Evolutionary conservation across 2,113 vertebrate genomes (phyloP), one percentile per base, ranked within the genome.

Genomic region (Corapipo altera): DNA sequence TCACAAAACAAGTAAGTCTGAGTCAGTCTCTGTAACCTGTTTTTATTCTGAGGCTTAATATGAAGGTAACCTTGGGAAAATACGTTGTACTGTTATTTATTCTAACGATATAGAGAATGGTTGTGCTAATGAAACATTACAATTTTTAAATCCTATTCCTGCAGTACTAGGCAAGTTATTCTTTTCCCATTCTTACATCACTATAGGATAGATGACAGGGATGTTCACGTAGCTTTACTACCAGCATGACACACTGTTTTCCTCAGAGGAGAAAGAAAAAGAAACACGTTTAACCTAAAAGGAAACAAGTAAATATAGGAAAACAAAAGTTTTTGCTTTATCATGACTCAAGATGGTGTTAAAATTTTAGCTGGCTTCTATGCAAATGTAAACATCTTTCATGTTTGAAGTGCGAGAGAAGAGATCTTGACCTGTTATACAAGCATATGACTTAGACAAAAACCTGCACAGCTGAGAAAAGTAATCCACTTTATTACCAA

Each of bases 1-100:
- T 80, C 30, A 76, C 6, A 55, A 61, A 93, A 86, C 43, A 58
- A 88, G 17, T 55, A 51, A 48, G 16, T 64, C 28, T 72, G 17
- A 86, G 33, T 22, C 41, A n/a, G 43, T n/a, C 33, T 80, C 85
- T 12, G 5, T 41, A 79, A 73, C 43, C 64, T 80, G 43, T 33
- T 84, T 74, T 79, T 69, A 78, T 65, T 52, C 88, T 39, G n/a
- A 85, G 39, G 32, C 59, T 90, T 87, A 85, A 92, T 37, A 57
- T 19, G 51, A 91, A 96, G 12, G 78, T 73, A 91, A 93, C 59
- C 72, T 69, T 74, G 65, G 64, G 33, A 91, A 95, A 95, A 88
- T 48, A 65, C 67, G 33, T 76, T 57, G 64, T 35, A 74, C 32
- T 67, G 35, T 64, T 77, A 74, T 88, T 95, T 93, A 92, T 77